A percentile compares a stretch with the other conserved stretches of the same genome.
phyloP scores from a whole-genome alignment of 1,140 invertebrate species.

The Helicorthomorpha holstii region DNA sequence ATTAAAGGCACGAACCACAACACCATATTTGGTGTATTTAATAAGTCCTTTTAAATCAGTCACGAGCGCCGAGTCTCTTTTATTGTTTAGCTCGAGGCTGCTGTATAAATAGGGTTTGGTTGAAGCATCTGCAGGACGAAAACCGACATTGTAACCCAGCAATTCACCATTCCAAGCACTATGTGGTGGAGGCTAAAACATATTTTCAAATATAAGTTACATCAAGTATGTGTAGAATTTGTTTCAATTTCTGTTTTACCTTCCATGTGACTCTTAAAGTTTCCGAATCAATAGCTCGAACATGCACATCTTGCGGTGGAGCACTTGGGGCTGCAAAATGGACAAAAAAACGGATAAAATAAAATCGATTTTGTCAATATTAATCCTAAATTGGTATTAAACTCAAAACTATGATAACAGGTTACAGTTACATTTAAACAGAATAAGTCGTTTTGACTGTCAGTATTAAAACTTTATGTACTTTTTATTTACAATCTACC shows the following conservation, averaged over 20 bases:
- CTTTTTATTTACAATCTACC: no score
- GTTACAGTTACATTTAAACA: no score
- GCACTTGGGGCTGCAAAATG: constrained; percentile 22
- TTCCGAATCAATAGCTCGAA: constrained; percentile 21
- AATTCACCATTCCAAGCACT: constrained; percentile 22
- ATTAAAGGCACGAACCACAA: constrained; percentile 24
- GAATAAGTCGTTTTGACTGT: no score
- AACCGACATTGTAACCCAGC: constrained; percentile 29
- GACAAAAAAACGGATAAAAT: no score
- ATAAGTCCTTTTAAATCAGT: constrained; percentile 12
- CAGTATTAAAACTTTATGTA: no score
- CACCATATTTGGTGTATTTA: constrained; percentile 25
- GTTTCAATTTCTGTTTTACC: constrained; percentile 14
- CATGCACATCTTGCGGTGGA: constrained; percentile 22
- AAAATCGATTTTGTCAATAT: no score
- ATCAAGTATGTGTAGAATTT: neutral
- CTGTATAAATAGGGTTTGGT: constrained; percentile 24
- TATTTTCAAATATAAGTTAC: no score
- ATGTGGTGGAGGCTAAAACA: constrained; percentile 12
- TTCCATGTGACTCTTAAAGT: constrained; percentile 26
- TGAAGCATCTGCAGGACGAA: constrained; percentile 22
- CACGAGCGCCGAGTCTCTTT: neutral
- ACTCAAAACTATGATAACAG: no score
- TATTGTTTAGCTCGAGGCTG: constrained; percentile 12
- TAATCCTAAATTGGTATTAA: no score